Evolutionary conservation across 2,113 vertebrate species (phyloP).

Genomic region (Anolis carolinensis): DNA sequence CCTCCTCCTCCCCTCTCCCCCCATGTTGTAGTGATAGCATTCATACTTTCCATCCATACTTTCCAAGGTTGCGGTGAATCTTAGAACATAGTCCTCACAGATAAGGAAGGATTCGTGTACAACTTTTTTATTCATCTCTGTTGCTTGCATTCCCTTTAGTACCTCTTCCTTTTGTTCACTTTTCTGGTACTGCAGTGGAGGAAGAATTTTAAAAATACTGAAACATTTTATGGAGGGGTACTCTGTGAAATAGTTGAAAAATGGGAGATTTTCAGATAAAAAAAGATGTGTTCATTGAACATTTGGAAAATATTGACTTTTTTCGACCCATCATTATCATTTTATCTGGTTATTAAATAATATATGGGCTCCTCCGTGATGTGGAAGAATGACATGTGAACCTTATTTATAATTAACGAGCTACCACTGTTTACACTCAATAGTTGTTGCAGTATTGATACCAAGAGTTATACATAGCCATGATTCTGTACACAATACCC

Average conservation of each 20-base stretch:
- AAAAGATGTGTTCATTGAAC: not conserved
- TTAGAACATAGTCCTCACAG: no score
- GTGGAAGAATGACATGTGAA: slow-evolving; percentile 1
- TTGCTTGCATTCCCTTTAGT: not conserved
- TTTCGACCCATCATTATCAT: not conserved
- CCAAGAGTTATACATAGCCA: not conserved
- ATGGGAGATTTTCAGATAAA: not conserved
- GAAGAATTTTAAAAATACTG: not conserved
- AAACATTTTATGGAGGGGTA: not conserved
- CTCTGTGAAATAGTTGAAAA: not conserved
- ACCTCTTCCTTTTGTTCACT: not conserved
- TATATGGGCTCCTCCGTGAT: not conserved
- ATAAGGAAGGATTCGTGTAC: not conserved
- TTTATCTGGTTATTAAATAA: slow-evolving; percentile 1
- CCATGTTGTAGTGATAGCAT: no score
- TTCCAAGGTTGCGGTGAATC: no score
- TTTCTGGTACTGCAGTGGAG: not conserved
- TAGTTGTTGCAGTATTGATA: not conserved
- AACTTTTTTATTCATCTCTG: not conserved
- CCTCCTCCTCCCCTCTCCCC: no score
- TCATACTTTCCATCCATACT: no score
- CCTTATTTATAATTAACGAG: not conserved
- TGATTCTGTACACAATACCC: not conserved
- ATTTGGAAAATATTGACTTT: not conserved
- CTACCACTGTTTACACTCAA: not conserved